Evolutionary conservation across 2,113 vertebrate genomes (phyloP).

Genomic region (Prochilodus magdalenae): DNA sequence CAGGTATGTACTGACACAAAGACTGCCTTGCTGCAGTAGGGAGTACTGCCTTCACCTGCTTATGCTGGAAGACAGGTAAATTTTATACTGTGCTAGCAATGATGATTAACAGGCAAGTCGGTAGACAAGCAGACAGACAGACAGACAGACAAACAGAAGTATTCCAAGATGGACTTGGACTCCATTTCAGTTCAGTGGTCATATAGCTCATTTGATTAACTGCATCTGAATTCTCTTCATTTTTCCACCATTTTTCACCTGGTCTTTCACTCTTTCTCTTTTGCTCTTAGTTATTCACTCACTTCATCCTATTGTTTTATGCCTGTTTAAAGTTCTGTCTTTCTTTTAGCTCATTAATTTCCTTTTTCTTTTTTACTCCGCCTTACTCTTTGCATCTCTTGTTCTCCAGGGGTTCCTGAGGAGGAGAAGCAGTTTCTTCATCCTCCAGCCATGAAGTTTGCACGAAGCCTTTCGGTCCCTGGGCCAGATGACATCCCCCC

Average conservation of each 20-base stretch:
- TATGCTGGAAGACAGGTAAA: constrained; percentile 6
- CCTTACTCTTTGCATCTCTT: constrained; percentile 16
- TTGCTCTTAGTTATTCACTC: constrained; percentile 2
- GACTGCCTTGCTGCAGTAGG: not conserved
- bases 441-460: constrained; percentile 88
- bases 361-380: not conserved
- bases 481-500: constrained; percentile 92
- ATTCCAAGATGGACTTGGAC: constrained; percentile 44
- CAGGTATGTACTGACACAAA: not conserved
- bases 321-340: not conserved
- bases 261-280: not conserved
- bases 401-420: constrained; percentile 81
- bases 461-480: constrained; percentile 89
- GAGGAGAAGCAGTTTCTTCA: constrained; percentile 87
- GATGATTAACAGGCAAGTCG: constrained; percentile 57
- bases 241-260: no score
- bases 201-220: constrained; percentile 6
- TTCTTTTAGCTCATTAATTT: not conserved
- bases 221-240: not conserved
- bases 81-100: not conserved
- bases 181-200: not conserved
- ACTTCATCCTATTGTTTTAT: not conserved
- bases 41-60: constrained; percentile 7
- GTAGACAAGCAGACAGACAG: constrained; percentile 65
- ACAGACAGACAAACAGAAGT: constrained; percentile 65